phyloP scores from a whole-genome alignment of 2,888 invertebrate genomes.

The Bhutanitis thaidina region DNA sequence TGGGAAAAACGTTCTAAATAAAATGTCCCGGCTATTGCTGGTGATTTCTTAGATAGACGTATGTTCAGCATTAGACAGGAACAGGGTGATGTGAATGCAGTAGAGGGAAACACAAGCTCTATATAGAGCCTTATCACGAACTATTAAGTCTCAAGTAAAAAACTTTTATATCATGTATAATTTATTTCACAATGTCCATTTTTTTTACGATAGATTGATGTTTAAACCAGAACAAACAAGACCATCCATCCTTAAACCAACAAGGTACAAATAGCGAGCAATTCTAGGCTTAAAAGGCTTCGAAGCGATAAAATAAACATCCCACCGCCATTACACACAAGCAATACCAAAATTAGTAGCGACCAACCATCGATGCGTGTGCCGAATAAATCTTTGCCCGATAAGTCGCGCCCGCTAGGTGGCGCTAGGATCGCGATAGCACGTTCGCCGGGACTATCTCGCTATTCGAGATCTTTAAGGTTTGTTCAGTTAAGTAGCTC shows the following conservation, averaged over 20 bases:
- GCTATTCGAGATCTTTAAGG: conserved; percentile 10
- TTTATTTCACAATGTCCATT: too few species aligned
- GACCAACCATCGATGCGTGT: conserved; percentile 33
- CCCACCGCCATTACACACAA: conserved; percentile 20
- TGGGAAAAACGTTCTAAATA: too few species aligned
- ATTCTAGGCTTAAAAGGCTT: conserved; percentile 14
- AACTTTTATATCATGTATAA: too few species aligned
- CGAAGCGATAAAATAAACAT: conserved; percentile 27
- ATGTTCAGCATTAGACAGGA: too few species aligned
- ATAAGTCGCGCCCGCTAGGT: conserved; percentile 50
- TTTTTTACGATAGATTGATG: conserved; percentile 1
- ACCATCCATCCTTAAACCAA: conserved; percentile 7
- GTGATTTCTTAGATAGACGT: too few species aligned
- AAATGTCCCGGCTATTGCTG: too few species aligned
- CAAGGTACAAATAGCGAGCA: conserved; percentile 14
- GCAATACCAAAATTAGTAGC: conserved; percentile 37
- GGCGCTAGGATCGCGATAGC: conserved; percentile 31
- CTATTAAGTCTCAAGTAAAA: too few species aligned
- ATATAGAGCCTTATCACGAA: too few species aligned
- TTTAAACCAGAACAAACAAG: conserved; percentile 3
- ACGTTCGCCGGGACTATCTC: conserved; percentile 8
- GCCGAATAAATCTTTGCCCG: conserved; percentile 51
- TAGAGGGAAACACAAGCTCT: too few species aligned
- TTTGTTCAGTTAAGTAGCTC: conserved; percentile 3
- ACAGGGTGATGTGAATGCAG: too few species aligned